A percentile compares a stretch with the other conserved stretches of the same genome.
Conservation (phyloP, 2,113 vertebrate species). For the Dryoscopus gambensis region DNA sequence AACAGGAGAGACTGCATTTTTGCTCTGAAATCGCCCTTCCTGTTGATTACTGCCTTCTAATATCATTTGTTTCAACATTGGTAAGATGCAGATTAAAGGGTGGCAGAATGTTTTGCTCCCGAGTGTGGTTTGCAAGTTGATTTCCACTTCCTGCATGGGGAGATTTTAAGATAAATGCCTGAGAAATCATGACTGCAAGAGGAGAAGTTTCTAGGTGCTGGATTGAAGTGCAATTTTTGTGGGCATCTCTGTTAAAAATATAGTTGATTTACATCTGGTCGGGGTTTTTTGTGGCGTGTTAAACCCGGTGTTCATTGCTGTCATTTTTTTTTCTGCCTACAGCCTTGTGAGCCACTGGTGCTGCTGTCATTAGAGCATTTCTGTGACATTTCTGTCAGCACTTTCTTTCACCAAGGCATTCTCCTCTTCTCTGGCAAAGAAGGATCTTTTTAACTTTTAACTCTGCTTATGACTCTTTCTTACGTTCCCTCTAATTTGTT, state of each 20-base stretch:
- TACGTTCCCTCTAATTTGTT: neutral
- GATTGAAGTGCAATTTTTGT: neutral
- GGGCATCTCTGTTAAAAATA: neutral
- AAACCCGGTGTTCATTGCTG: neutral
- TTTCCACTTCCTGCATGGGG: neutral
- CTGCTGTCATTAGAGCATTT: neutral
- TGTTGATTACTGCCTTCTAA: neutral
- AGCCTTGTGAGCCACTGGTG: neutral
- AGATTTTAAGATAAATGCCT: neutral
- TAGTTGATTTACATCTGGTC: neutral
- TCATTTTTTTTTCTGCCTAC: neutral
- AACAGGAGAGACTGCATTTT: fast-evolving
- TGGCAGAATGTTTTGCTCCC: neutral
- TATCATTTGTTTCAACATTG: neutral
- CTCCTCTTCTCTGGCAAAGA: neutral
- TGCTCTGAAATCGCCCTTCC: neutral
- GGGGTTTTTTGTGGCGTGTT: neutral
- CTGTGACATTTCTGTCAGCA: neutral
- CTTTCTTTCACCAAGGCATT: neutral
- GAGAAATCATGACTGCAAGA: neutral
- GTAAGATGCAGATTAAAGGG: neutral
- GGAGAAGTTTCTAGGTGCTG: neutral
- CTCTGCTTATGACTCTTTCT: neutral
- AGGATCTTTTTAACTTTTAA: neutral
- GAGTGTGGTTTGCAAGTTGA: neutral